These are phyloP conservation scores for Choristoneura rosaceana DNA, from an alignment of 2,888 invertebrate species.

Conservation along the genomic window DNA sequence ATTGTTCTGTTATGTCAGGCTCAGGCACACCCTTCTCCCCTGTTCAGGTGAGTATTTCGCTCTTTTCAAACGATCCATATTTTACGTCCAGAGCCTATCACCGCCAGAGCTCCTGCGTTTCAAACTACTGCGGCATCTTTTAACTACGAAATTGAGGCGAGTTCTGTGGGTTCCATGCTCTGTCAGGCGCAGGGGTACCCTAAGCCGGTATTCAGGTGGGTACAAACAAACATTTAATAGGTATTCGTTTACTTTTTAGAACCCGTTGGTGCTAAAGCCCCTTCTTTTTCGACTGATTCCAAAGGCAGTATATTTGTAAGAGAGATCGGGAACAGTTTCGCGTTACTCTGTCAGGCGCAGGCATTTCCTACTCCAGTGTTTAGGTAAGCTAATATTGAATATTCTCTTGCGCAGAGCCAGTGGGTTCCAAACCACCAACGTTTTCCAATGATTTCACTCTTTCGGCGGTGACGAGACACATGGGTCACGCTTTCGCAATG, in stretches of 20 bases:
- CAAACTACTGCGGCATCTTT: conserved; percentile 81
- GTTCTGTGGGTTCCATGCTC: conserved; percentile 77
- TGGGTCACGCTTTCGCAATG: conserved; percentile 86
- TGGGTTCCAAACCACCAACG: conserved; percentile 86
- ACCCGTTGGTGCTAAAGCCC: conserved; percentile 87
- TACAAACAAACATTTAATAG: conserved; percentile 43
- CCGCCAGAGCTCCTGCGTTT: conserved; percentile 81
- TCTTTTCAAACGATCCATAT: conserved; percentile 46
- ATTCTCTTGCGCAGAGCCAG: conserved; percentile 83
- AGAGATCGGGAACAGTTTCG: conserved; percentile 84
- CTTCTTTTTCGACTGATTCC: conserved; percentile 87
- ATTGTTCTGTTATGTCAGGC: conserved; percentile 89
- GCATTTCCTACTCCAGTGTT: conserved; percentile 87
- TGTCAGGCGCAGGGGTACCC: conserved; percentile 87
- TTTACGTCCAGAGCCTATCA: conserved; percentile 78
- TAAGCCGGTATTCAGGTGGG: conserved; percentile 89
- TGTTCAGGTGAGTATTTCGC: conserved; percentile 87
- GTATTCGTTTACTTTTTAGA: conserved; percentile 72
- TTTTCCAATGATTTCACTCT: conserved; percentile 86
- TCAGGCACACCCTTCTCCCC: conserved; percentile 88
- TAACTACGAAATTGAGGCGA: conserved; percentile 73
- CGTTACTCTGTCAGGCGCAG: conserved; percentile 87
- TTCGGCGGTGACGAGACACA: conserved; percentile 85
- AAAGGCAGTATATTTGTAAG: conserved; percentile 87
- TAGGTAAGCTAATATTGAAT: conserved; percentile 80